Conservation (phyloP, 1,140 invertebrate genomes). For the Drosophila kurseongensis region DNA sequence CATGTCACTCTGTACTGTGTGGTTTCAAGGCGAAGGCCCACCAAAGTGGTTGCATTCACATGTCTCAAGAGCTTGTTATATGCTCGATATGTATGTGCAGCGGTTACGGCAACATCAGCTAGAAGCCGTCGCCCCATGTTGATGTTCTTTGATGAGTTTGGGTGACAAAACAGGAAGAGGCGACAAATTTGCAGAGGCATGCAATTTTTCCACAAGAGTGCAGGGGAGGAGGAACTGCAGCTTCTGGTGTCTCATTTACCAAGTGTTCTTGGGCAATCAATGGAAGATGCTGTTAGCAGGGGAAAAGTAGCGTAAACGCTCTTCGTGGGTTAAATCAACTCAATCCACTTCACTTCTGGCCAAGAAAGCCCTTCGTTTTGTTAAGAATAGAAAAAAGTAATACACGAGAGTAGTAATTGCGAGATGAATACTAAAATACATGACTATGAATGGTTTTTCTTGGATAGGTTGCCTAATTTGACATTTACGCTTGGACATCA, state of each 20-base stretch:
- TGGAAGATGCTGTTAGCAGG: not conserved
- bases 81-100: conserved; percentile 73
- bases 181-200: conserved; percentile 78
- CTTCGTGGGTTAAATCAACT: conserved; percentile 34
- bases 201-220: conserved; percentile 65
- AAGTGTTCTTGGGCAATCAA: conserved; percentile 53
- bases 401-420: not conserved
- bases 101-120: conserved; percentile 32
- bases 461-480: not conserved
- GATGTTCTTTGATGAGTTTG: conserved; percentile 73
- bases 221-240: not conserved
- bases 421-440: too few relatives aligned
- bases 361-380: not conserved
- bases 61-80: conserved; percentile 85
- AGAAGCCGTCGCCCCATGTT: conserved; percentile 33
- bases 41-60: conserved; percentile 84
- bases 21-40: conserved; percentile 60
- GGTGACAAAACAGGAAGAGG: conserved; percentile 80
- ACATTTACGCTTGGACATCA: not conserved
- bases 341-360: conserved; percentile 8
- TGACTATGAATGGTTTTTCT: too few relatives aligned
- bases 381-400: not conserved
- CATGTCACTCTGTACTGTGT: conserved; percentile 56
- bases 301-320: not conserved
- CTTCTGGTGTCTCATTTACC: conserved; percentile 8